Conservation (phyloP, 2,888 invertebrate species). For the Ophion costatus region DNA sequence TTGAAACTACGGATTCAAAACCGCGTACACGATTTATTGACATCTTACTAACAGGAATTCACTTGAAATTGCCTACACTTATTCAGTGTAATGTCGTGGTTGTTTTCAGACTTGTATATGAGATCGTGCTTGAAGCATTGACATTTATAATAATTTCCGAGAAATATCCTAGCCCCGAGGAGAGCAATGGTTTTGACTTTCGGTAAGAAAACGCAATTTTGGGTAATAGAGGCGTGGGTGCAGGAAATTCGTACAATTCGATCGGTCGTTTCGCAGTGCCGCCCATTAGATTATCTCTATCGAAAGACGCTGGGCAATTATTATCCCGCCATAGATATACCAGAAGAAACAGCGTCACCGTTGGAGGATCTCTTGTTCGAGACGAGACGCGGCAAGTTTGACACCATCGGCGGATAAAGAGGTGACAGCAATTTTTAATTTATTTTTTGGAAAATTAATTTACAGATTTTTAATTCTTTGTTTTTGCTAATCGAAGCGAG, state of each 20-base stretch:
- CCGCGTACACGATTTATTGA: too few species aligned
- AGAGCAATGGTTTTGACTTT: conserved; percentile 73
- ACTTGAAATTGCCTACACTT: too few species aligned
- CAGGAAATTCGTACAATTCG: background rate
- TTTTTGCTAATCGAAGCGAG: too few species aligned
- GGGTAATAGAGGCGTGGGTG: background rate
- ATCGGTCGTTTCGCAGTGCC: conserved; percentile 68
- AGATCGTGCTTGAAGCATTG: conserved; percentile 73
- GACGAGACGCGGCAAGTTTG: conserved; percentile 69
- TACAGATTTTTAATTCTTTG: too few species aligned
- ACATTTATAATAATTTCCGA: conserved; percentile 77
- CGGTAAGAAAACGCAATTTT: conserved; percentile 61
- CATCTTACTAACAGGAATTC: too few species aligned
- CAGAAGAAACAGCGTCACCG: conserved; percentile 65
- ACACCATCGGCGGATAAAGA: conserved; percentile 62
- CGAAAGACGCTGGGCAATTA: conserved; percentile 67
- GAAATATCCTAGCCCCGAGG: conserved; percentile 74
- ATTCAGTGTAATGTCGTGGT: too few species aligned
- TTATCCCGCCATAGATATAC: conserved; percentile 65
- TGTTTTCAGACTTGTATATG: too few species aligned
- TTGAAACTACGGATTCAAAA: too few species aligned
- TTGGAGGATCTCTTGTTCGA: conserved; percentile 69
- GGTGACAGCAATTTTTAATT: background rate
- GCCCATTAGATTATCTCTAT: conserved; percentile 76
- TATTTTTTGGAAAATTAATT: too few species aligned